These are phyloP conservation scores for Microctonus hyperodae DNA, from an alignment of 2,888 invertebrate genomes.

Conservation along the genomic window DNA sequence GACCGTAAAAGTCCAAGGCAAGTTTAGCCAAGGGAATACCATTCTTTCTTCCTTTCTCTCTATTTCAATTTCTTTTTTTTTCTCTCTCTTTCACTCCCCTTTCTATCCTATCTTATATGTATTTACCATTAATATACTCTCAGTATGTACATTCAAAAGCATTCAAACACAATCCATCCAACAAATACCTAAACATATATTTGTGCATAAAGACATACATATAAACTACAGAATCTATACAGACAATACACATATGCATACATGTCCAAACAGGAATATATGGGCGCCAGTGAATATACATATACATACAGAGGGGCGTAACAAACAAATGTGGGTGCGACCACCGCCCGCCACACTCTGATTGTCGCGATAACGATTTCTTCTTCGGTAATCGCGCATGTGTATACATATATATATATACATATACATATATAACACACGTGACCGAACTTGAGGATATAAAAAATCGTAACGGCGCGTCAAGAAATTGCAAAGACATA, in stretches of 20 bases:
- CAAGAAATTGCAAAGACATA: background rate
- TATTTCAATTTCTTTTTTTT: background rate
- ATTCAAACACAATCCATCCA: background rate
- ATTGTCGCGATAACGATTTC: constrained; percentile 56
- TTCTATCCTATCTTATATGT: background rate
- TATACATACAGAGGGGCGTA: constrained; percentile 7
- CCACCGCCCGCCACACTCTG: constrained; percentile 51
- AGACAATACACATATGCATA: background rate
- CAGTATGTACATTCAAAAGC: background rate
- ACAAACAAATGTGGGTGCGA: constrained; percentile 30
- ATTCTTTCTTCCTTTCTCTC: background rate
- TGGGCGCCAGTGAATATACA: background rate
- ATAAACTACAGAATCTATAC: background rate
- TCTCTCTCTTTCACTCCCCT: too few species aligned
- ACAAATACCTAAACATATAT: background rate
- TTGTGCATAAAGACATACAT: background rate
- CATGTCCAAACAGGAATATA: background rate
- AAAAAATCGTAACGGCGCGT: constrained; percentile 25
- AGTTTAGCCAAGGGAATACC: constrained; percentile 16
- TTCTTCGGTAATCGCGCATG: constrained; percentile 35
- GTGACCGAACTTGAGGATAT: constrained; percentile 16
- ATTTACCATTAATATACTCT: background rate
- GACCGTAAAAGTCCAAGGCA: constrained; percentile 27
- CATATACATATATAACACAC: too few species aligned
- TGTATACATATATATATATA: too few species aligned